Percentiles rank a stretch among this genome's conserved stretches.
Evolutionary conservation across 2,113 vertebrate genomes (phyloP).

Genomic region (Silurus glanis): DNA sequence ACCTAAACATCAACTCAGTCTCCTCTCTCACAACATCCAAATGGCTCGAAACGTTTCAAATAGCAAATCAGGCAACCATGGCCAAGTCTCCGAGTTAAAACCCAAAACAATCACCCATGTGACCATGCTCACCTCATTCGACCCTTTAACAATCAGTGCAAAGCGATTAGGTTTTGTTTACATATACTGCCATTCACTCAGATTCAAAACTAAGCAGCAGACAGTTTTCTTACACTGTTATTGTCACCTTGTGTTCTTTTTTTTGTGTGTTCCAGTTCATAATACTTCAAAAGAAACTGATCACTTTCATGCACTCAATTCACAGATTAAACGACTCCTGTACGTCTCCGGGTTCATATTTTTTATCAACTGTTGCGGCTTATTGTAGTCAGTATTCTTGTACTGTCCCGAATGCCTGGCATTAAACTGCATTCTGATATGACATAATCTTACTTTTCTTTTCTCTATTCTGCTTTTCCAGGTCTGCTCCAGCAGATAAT

Average conservation of each 20-base stretch:
- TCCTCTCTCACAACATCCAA: too few relatives aligned
- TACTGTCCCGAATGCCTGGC: neutral
- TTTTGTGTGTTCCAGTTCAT: neutral
- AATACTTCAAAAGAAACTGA: neutral
- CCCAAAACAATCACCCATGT: neutral
- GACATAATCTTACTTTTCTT: neutral
- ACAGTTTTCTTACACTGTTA: neutral
- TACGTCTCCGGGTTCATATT: neutral
- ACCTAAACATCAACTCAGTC: neutral
- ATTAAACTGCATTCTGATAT: too few relatives aligned
- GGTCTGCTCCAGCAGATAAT: conserved; percentile 86
- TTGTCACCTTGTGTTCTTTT: neutral
- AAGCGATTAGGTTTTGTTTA: neutral
- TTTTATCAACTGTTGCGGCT: neutral
- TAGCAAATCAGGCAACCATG: neutral
- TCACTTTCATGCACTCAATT: neutral
- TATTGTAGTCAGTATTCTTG: neutral
- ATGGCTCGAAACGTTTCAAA: neutral
- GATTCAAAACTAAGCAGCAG: neutral
- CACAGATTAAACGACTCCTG: neutral
- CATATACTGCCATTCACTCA: neutral
- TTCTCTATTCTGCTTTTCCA: conserved; percentile 59
- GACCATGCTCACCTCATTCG: neutral
- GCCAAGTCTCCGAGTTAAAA: neutral
- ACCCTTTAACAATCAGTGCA: neutral